Percentiles rank a stretch among this genome's conserved stretches.
Conservation (phyloP, 2,113 vertebrate species). For the Bothrops jararaca region DNA sequence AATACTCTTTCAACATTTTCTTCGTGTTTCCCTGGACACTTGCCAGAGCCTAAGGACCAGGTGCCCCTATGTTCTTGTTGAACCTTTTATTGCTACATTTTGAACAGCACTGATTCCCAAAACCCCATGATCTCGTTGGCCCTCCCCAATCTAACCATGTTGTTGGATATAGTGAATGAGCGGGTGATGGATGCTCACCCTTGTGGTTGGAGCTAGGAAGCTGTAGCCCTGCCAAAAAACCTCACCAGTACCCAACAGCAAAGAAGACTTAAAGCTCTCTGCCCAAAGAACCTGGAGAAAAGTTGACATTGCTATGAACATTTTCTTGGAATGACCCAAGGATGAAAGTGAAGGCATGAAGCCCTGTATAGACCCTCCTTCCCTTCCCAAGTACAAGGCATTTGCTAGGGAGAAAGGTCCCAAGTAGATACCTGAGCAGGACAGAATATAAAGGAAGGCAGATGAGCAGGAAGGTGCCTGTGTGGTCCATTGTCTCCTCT, state of each 20-base stretch:
- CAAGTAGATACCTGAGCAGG: not conserved
- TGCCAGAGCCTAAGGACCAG: no score
- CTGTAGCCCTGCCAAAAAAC: no score
- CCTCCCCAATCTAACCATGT: not conserved
- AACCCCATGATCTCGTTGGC: not conserved
- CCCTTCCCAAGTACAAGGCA: not conserved
- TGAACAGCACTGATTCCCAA: not conserved
- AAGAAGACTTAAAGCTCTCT: not conserved
- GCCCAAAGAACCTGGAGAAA: not conserved
- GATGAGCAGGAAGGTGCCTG: slow-evolving; percentile 45
- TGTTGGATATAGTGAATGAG: no score
- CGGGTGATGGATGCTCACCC: not conserved
- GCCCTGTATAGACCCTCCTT: not conserved
- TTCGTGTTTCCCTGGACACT: no score
- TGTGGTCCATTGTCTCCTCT: slow-evolving; percentile 39
- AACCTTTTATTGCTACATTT: not conserved
- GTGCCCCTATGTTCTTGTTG: not conserved
- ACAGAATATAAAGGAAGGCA: slow-evolving; percentile 21
- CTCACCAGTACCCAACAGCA: no score
- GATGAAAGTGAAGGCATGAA: not conserved
- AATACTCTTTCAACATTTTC: no score
- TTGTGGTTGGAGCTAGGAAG: not conserved
- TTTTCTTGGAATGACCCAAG: rapidly evolving
- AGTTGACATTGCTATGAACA: not conserved
- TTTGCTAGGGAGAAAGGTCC: rapidly evolving